phyloP scores from a whole-genome alignment of 1,140 invertebrate genomes.

The Apolygus lucorum region DNA sequence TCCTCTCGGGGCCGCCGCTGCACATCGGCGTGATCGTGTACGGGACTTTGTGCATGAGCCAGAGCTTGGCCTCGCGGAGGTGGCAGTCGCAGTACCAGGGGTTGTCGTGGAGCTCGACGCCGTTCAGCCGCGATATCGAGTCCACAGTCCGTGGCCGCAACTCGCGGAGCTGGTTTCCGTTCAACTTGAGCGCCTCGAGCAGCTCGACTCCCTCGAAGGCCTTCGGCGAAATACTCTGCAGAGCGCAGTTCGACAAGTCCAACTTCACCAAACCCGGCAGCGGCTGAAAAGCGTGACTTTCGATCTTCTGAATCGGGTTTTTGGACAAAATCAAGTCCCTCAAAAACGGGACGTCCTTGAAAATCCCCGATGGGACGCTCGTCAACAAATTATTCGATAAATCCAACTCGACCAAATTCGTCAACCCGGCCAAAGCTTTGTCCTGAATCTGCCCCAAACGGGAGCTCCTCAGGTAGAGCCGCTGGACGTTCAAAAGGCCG shows the following conservation, averaged over 20 bases:
- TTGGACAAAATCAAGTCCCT: constrained; percentile 66
- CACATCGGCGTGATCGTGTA: constrained; percentile 67
- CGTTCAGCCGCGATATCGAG: constrained; percentile 60
- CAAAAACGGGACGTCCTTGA: constrained; percentile 66
- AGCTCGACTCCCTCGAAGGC: constrained; percentile 68
- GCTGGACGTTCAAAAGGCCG: constrained; percentile 74
- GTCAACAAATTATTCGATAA: constrained; percentile 72
- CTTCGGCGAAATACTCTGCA: constrained; percentile 61
- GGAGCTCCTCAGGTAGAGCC: constrained; percentile 71
- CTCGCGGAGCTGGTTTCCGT: constrained; percentile 67
- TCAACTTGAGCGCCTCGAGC: constrained; percentile 71
- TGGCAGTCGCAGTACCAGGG: constrained; percentile 86
- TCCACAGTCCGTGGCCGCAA: constrained; percentile 62
- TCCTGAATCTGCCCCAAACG: constrained; percentile 75
- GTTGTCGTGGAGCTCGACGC: constrained; percentile 81
- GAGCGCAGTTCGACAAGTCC: constrained; percentile 71
- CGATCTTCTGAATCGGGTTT: constrained; percentile 73
- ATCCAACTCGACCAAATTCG: constrained; percentile 81
- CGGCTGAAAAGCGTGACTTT: constrained; percentile 61
- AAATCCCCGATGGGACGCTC: constrained; percentile 63
- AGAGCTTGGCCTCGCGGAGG: constrained; percentile 68
- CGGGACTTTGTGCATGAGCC: constrained; percentile 76
- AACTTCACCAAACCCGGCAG: constrained; percentile 70
- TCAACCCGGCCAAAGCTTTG: constrained; percentile 68
- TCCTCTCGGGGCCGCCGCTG: constrained; percentile 53